Base-by-base conservation (phyloP, 2,888 invertebrate genomes). In the Drosophila borborema region DNA sequence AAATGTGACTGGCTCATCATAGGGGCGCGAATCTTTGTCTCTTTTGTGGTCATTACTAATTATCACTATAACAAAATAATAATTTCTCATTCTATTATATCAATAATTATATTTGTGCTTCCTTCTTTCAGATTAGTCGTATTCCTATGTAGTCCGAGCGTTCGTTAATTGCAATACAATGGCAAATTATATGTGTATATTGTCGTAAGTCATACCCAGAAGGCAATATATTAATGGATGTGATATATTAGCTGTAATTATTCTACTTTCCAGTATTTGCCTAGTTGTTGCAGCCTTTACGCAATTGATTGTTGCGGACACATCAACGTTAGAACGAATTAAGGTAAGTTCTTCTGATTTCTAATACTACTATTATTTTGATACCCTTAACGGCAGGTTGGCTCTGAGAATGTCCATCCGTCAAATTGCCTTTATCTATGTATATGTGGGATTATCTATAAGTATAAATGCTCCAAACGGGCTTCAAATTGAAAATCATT, bases 281-380 rank as follows among this genome's bases (percentile, higher is more conserved):
- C 73, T 92, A 31, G 70, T 90, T 59, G 58, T 86, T 59, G 71
- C 69, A 64, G 71, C 69, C n/a, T 53, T 87, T 71, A 49, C 62
- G 31, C 67, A 54, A 56, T 63, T 91, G 12, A 72, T 82, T 45
- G 53, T 68, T 7, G 86, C 91, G 9, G 92, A 92, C 55, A 74
- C 72, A 72, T 86, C 92, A 36, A 92, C 92, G 18, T 73, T 82
- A 49, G 92, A 92, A 56, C 82, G 91, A 74, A 92, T 92, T 54
- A 89, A 86, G 82, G 92, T 91, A 74, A 86, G 38, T 55, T 28
- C 5, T 6, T 12, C 9, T 18, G 16, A 23, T 3, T 28, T n/a
- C 1, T 31, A 36, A 10, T 36, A 31, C 1, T 31, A 7, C 0
- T 9, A 10, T n/a, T 16, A 48, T 7, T 16, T 16, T 12, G 2